phyloP scores from a whole-genome alignment of 2,888 invertebrate species.

The Morpho achilles region DNA sequence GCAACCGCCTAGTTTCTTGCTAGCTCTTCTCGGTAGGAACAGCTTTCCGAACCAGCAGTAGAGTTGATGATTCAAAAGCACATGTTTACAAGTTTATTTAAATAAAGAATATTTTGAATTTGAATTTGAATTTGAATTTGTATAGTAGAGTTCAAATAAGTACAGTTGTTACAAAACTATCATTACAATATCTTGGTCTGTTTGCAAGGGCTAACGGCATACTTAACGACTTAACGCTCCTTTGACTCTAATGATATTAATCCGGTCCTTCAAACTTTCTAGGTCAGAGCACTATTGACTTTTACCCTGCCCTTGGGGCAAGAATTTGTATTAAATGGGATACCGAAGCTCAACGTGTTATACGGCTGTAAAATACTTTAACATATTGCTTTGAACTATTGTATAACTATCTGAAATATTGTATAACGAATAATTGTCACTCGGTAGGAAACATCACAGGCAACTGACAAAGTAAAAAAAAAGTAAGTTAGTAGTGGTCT shows the following conservation, averaged over 20 bases:
- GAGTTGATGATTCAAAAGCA: no score
- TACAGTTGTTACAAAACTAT: background rate
- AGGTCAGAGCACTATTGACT: constrained; percentile 6
- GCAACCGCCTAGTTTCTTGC: no score
- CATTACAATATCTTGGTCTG: background rate
- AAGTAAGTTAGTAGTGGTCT: no score
- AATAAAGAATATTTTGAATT: no score
- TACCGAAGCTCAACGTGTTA: constrained; percentile 3
- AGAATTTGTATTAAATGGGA: constrained; percentile 5
- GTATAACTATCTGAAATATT: no score
- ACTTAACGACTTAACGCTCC: background rate
- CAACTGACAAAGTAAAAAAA: no score
- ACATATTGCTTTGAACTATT: background rate
- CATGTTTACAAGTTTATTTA: no score
- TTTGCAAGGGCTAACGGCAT: constrained; percentile 1
- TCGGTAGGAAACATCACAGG: no score
- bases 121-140: no score
- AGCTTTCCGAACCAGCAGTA: no score
- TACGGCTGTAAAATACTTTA: background rate
- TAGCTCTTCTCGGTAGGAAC: no score
- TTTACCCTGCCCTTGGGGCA: constrained; percentile 8
- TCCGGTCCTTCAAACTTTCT: constrained; percentile 7
- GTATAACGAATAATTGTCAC: no score
- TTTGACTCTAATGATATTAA: constrained; percentile 9
- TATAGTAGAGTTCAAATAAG: background rate